Evolutionary conservation across 2,888 invertebrate genomes (phyloP).

Genomic region (Pyrgus malvae): DNA sequence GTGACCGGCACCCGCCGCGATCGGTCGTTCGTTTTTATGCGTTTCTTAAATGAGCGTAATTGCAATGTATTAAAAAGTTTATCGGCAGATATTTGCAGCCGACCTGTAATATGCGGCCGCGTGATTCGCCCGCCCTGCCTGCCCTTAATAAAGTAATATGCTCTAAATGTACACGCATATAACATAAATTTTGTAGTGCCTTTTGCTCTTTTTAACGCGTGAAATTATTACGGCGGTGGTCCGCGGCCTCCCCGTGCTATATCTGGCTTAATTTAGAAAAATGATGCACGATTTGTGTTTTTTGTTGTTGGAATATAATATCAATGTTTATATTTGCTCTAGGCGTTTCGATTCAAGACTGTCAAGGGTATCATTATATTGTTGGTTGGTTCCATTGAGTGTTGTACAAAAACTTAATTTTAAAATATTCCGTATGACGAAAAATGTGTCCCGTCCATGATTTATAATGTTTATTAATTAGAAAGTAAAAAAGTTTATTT

Average conservation of each 20-base stretch:
- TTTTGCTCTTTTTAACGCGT: slow-evolving; percentile 71
- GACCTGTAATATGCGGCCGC: slow-evolving; percentile 55
- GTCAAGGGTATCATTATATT: slow-evolving; percentile 36
- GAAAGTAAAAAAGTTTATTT: no score
- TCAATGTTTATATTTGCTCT: slow-evolving; percentile 63
- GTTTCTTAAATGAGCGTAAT: slow-evolving; percentile 68
- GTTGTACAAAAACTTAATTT: slow-evolving; percentile 18
- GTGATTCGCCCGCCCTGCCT: slow-evolving; percentile 64
- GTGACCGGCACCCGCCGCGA: slow-evolving; percentile 58
- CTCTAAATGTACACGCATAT: slow-evolving; percentile 78
- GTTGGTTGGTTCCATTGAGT: slow-evolving; percentile 29
- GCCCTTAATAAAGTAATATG: slow-evolving; percentile 80
- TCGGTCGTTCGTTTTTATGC: slow-evolving; percentile 62
- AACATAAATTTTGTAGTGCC: slow-evolving; percentile 72
- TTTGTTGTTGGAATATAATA: slow-evolving; percentile 49
- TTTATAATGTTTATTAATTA: no score
- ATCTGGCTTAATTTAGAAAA: slow-evolving; percentile 72
- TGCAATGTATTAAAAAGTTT: slow-evolving; percentile 72
- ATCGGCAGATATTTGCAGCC: slow-evolving; percentile 59
- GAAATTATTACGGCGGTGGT: slow-evolving; percentile 77
- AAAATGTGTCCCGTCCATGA: neutral
- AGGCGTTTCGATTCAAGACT: slow-evolving; percentile 54
- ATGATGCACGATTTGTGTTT: slow-evolving; percentile 58
- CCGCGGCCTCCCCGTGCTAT: slow-evolving; percentile 54
- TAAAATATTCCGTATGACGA: slow-evolving; percentile 16